Base-by-base conservation (phyloP, 2,113 vertebrate genomes). In the Okapia johnstoni region DNA sequence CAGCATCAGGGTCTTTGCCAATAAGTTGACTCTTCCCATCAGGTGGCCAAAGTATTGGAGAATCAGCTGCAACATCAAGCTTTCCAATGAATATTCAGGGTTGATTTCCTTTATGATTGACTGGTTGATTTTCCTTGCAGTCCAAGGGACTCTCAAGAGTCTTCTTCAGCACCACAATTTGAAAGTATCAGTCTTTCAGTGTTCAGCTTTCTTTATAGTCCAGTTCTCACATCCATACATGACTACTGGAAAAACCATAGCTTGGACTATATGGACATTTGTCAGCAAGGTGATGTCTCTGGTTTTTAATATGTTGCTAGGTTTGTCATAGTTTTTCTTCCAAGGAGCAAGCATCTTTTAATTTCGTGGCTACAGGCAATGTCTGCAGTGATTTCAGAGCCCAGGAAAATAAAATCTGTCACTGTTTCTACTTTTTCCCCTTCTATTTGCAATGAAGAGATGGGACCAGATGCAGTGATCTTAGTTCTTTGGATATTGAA, bases 401-500 rank as follows among this genome's bases (percentile, higher is more conserved):
- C 66, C n/a, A 70, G 40, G 66, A 70, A 70, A 70, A 70, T 70
- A 70, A 70, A 70, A 12, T 12, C n/a, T 70, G n/a, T 40, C 66
- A 40, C 10, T 0, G 2, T 12, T 40, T 12, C n/a, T 40, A 23
- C 66, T 1, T 70, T 70, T 70, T 12, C n/a, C 2, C 66, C 19
- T 70, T 70, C 66, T 40, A 23, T 70, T 70, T 70, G 66, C 66
- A n/a, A 40, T 40, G 66, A 40, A 40, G 66, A 70, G n/a, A 70
- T 40, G n/a, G 66, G 66, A 70, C 66, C 66, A 70, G 66, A 40
- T 70, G 66, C 1, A 0, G 19, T 70, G n/a, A 70, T 23, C 66
- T 23, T 70, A 40, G n/a, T 23, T 70, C 66, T 70, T 40, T 10
- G 12, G 66, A 40, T 70, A 10, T 23, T 70, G 66, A 12, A 10